phyloP scores from a whole-genome alignment of 2,797 vertebrate species.

The Acridotheres tristis region DNA sequence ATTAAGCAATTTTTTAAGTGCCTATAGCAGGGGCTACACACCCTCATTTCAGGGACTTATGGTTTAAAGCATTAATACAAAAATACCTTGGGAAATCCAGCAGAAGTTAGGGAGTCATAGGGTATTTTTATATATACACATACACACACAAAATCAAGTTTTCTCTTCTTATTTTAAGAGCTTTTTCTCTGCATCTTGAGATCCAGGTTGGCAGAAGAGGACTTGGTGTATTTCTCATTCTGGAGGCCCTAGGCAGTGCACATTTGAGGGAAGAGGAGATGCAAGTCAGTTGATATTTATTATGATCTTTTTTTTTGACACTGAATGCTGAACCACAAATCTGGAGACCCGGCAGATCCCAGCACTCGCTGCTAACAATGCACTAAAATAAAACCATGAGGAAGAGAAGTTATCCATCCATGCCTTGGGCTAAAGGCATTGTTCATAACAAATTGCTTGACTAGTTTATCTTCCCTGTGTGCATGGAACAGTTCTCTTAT shows the following conservation, averaged over 20 bases:
- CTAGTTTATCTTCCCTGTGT: constrained; percentile 18
- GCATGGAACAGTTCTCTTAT: background rate
- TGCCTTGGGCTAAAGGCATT: background rate
- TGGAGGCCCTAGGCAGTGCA: background rate
- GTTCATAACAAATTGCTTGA: constrained; percentile 4
- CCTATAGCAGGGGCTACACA: background rate
- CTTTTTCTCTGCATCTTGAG: background rate
- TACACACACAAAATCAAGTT: background rate
- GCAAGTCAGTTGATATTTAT: background rate
- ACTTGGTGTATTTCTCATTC: background rate
- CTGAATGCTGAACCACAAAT: background rate
- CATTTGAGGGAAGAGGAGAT: background rate
- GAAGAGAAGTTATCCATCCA: constrained; percentile 14
- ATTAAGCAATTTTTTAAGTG: background rate
- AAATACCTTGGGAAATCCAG: background rate
- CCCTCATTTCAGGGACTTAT: accelerated
- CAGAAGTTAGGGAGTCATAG: background rate
- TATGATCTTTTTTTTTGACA: background rate
- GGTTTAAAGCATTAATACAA: background rate
- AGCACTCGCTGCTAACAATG: background rate
- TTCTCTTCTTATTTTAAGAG: background rate
- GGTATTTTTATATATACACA: background rate
- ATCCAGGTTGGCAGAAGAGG: background rate
- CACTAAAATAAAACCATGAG: constrained; percentile 7
- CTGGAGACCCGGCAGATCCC: background rate